Base-by-base conservation (phyloP, 2,113 vertebrate genomes). In the Syrmaticus mikado region DNA sequence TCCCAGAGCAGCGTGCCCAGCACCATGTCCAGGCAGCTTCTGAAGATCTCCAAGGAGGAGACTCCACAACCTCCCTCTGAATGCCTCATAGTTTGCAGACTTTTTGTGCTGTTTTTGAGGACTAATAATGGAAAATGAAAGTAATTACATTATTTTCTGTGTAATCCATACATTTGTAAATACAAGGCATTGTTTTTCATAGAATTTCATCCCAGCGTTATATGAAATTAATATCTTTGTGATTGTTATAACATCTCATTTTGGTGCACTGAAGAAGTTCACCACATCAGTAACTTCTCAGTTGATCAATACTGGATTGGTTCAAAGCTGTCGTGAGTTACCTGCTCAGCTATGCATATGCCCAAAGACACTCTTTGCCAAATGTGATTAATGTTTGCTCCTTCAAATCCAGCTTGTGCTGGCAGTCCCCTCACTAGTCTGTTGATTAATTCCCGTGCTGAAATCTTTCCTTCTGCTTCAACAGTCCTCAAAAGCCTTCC, bases 321-420 rank as follows among this genome's bases (percentile, higher is more conserved):
- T 62, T 27, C 36, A 38, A 48, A 79, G 45, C 40, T 48, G 38
- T 62, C 36, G 34, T 65, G 62, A 27, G 21, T 84, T 85, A 65
- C 52, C n/a, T 85, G n/a, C 32, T 67, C 0, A 2, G 25, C 48
- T 68, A 0, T 17, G 11, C 53, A 28, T 0, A 0, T 75, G 52
- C 57, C 38, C 41, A 53, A 60, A 48, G 84, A 43, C 16, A 10
- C 13, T 16, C 8, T n/a, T 53, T 52, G 18, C 28, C 40, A 30
- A 13, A 15, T 0, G 0, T 13, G 15, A 45, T 30, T 90, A 36
- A 6, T 11, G 11, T 32, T 65, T 53, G 36, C n/a, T 66, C 22
- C 38, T 74, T 74, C 52, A 87, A 52, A 77, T 22, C 34, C 6
- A 8, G 25, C 34, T 64, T 76, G 55, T 1, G 1, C 43, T 55